Conservation (phyloP, 2,113 vertebrate species). For the Chascanopsetta lugubris region DNA sequence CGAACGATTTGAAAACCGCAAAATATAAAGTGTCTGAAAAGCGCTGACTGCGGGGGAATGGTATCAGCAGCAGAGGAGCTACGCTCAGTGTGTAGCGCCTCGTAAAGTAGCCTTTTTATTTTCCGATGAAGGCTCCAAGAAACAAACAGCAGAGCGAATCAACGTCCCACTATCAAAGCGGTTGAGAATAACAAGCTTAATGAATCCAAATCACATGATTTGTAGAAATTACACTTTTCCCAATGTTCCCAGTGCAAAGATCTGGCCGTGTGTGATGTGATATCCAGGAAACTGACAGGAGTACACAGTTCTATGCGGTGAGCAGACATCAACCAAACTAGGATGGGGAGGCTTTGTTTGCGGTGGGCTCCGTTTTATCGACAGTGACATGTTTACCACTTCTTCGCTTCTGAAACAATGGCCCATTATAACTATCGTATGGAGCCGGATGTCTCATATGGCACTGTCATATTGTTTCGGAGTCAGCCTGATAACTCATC, state of each 20-base stretch:
- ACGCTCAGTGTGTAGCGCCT: constrained; percentile 27
- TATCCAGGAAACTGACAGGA: constrained; percentile 26
- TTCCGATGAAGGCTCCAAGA: constrained; percentile 38
- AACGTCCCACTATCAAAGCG: constrained; percentile 20
- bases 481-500: constrained; percentile 63
- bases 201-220: constrained; percentile 21
- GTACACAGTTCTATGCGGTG: constrained; percentile 21
- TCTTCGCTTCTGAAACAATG: constrained; percentile 51
- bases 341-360: constrained; percentile 14
- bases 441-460: constrained; percentile 21
- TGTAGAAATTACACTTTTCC: constrained; percentile 36
- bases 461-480: constrained; percentile 22
- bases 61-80: constrained; percentile 38
- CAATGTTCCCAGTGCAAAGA: constrained; percentile 11
- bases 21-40: constrained; percentile 38
- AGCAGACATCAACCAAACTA: constrained; percentile 27
- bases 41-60: constrained; percentile 48
- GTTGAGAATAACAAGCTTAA: constrained; percentile 14
- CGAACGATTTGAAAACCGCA: constrained; percentile 9
- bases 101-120: constrained; percentile 35
- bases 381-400: constrained; percentile 58
- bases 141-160: constrained; percentile 36
- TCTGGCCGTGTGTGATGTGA: constrained; percentile 31
- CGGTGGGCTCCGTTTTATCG: constrained; percentile 35
- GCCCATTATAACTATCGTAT: constrained; percentile 47